These are phyloP conservation scores for Tiliacea aurago DNA, from an alignment of 2,888 invertebrate genomes.

Conservation along the genomic window DNA sequence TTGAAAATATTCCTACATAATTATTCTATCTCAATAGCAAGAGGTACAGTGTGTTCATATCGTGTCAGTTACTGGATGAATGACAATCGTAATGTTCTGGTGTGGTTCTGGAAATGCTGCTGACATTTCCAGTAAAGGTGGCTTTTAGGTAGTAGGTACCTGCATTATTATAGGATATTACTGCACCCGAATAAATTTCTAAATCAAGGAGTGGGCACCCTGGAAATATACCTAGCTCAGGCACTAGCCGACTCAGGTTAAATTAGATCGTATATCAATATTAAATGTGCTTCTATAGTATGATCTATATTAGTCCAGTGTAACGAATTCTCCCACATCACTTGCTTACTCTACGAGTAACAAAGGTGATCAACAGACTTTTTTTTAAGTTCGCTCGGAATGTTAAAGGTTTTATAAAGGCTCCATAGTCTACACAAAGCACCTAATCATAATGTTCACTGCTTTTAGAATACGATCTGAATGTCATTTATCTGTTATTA, in stretches of 20 bases:
- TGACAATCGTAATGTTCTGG: constrained; percentile 22
- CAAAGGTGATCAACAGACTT: too few species aligned
- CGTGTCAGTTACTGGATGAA: constrained; percentile 11
- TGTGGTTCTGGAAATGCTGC: constrained; percentile 1
- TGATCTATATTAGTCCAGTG: background rate
- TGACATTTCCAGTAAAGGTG: constrained; percentile 1
- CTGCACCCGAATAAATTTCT: background rate
- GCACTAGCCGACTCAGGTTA: background rate
- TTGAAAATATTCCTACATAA: background rate
- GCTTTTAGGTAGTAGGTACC: background rate
- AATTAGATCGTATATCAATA: constrained; percentile 13
- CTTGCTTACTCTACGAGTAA: too few species aligned
- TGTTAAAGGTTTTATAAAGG: too few species aligned
- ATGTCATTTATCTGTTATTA: too few species aligned
- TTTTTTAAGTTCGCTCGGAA: too few species aligned
- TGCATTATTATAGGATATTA: background rate
- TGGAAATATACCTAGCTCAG: background rate
- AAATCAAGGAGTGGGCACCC: background rate
- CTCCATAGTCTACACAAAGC: too few species aligned
- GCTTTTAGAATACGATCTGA: too few species aligned
- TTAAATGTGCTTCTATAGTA: constrained; percentile 10
- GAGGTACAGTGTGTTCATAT: background rate
- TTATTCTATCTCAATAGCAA: background rate
- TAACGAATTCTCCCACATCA: too few species aligned
- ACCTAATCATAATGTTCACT: too few species aligned